Conservation (phyloP, 2,888 invertebrate genomes). For the Aelia acuminata region DNA sequence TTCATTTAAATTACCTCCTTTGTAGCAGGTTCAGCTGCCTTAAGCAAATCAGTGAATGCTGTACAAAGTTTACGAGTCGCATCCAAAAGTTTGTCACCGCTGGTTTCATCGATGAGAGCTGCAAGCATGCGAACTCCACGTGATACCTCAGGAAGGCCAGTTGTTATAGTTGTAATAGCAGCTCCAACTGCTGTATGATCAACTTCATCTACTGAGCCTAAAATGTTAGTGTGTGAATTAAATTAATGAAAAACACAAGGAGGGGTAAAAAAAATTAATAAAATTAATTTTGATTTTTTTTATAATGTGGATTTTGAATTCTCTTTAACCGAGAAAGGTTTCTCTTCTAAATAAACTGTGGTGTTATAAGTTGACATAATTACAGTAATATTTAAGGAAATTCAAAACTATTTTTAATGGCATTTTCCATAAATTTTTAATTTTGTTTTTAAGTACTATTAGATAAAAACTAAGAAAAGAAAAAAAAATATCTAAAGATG, state of each 20-base stretch:
- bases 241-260: background rate
- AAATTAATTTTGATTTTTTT: background rate
- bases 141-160: constrained; percentile 96
- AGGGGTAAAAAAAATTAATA: background rate
- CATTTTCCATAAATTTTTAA: too few relatives aligned
- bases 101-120: constrained; percentile 88
- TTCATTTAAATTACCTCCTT: constrained; percentile 77
- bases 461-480: too few relatives aligned
- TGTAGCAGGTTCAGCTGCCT: constrained; percentile 95
- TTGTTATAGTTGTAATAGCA: constrained; percentile 96
- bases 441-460: too few relatives aligned
- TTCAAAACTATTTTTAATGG: too few relatives aligned
- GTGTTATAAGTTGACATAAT: too few relatives aligned
- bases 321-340: too few relatives aligned
- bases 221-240: background rate
- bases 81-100: constrained; percentile 88
- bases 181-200: constrained; percentile 97
- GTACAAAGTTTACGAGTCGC: constrained; percentile 93
- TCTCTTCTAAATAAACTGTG: too few relatives aligned
- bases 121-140: constrained; percentile 96
- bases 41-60: constrained; percentile 94
- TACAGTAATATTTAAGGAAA: too few relatives aligned
- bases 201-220: constrained; percentile 75
- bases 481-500: too few relatives aligned
- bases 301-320: too few relatives aligned